Percentiles rank a stretch among this genome's conserved stretches.
These are phyloP conservation scores for Epinephelus awoara DNA, from an alignment of 2,797 vertebrate species.

Conservation along the genomic window DNA sequence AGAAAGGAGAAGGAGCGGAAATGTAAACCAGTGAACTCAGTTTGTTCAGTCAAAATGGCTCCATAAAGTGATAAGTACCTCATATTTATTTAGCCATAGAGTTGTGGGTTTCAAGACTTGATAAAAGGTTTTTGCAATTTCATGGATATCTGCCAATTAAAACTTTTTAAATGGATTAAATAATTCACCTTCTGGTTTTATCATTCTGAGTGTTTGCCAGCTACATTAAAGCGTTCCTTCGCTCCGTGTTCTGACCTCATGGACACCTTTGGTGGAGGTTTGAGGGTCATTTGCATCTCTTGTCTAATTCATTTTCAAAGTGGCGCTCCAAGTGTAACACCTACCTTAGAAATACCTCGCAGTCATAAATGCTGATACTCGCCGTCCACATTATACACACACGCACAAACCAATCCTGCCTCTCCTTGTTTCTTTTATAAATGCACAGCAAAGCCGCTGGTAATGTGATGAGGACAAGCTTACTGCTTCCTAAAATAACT, in stretches of 20 bases:
- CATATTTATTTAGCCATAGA: constrained; percentile 33
- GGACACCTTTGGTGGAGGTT: constrained; percentile 18
- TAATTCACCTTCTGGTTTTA: constrained; percentile 27
- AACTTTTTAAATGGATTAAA: constrained; percentile 38
- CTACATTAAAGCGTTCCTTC: constrained; percentile 43
- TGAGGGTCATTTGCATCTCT: constrained; percentile 58
- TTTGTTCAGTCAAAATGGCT: constrained; percentile 27
- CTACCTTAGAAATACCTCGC: constrained; percentile 58
- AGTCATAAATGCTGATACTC: constrained; percentile 49
- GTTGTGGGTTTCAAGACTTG: constrained; percentile 27
- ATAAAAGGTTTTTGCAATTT: constrained; percentile 45
- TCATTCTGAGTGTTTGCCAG: constrained; percentile 38
- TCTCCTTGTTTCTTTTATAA: constrained; percentile 52
- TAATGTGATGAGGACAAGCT: constrained; percentile 77
- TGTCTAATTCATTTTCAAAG: constrained; percentile 75
- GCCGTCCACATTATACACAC: constrained; percentile 26
- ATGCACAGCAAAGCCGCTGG: constrained; percentile 46
- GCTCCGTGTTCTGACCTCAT: constrained; percentile 30
- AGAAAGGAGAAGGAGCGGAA: too few relatives aligned
- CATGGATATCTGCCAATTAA: constrained; percentile 47
- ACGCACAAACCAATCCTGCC: constrained; percentile 19
- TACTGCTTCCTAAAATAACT: constrained; percentile 87
- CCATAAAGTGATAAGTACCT: constrained; percentile 39
- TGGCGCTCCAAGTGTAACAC: constrained; percentile 52
- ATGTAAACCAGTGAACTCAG: constrained; percentile 6